Evolutionary conservation across 2,888 invertebrate species (phyloP).

Genomic region (Didymodactylos carnosus): DNA sequence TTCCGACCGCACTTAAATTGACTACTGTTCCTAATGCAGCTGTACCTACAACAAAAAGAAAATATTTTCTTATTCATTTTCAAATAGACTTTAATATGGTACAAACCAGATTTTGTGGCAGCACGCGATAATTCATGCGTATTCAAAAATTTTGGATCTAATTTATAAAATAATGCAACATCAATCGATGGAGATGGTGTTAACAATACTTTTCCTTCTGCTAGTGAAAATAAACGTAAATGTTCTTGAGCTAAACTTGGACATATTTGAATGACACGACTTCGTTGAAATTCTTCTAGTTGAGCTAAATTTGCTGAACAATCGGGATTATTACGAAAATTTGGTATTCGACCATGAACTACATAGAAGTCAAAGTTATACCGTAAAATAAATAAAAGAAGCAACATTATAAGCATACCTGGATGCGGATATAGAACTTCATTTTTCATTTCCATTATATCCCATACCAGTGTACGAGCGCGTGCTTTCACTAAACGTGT

Average conservation of each 20-base stretch:
- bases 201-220: constrained; percentile 4
- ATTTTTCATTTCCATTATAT: not conserved
- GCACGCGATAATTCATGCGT: not conserved
- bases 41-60: not conserved
- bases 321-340: not conserved
- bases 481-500: not conserved
- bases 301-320: constrained; percentile 1
- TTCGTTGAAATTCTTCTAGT: not conserved
- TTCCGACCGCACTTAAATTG: not conserved
- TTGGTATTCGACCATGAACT: constrained; percentile 9
- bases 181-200: constrained; percentile 11
- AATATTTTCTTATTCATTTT: not conserved
- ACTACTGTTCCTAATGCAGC: constrained; percentile 4
- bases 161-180: not conserved
- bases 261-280: constrained; percentile 4
- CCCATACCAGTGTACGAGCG: not conserved
- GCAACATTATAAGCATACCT: not conserved
- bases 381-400: not conserved
- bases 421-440: constrained; percentile 4
- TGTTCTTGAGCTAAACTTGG: constrained; percentile 10
- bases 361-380: no score
- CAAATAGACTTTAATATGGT: not conserved
- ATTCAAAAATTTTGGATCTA: not conserved
- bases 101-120: constrained; percentile 8
- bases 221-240: constrained; percentile 4